Base-by-base conservation (phyloP, 2,797 vertebrate genomes). In the Poeciliopsis paucimaculata region DNA sequence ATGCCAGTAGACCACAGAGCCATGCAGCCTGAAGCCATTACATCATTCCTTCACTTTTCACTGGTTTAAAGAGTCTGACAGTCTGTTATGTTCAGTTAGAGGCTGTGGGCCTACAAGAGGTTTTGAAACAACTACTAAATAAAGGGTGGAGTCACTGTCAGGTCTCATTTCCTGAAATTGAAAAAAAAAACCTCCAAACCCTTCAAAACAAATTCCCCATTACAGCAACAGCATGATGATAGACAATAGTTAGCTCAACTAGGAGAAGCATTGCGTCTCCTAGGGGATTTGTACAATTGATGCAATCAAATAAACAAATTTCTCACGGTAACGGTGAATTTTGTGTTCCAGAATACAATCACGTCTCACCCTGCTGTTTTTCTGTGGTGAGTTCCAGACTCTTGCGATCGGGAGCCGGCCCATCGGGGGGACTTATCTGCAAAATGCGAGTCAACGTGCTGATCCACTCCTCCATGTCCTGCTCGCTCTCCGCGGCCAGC, bases 401-500 rank as follows among this genome's bases (percentile, higher is more conserved):
- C 91, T 97, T 98, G 83, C 98, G 96, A 78, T 98, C 98, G 68
- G 96, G 96, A 68, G 94, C 87, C 51, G 97, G 92, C 82, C 95
- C 97, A 76, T 99, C 98, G 0, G 97, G 97, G 1, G 98, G 97
- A 89, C 96, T 97, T 95, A 99, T 99, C 93, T 99, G 98, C 80
- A 99, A 93, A 92, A 99, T 99, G 86, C 97, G 97, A 85, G 96
- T 99, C 88, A 99, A 95, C n/a, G 97, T 99, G 88, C 94, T 96
- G 87, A 99, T 99, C 98, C 98, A 99, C 26, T 99, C 98, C 71
- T 99, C 98, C 98, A 99, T 99, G 93, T 99, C 98, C 77, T 97
- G 97, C 90, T 99, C 98, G 0, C 96, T 99, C 94, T 99, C 98
- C 36, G 98, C 98, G 64, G 98, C 98, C 96, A 99, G 96, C 91